These are phyloP conservation scores for Pandion haliaetus DNA, from an alignment of 2,113 vertebrate species.

Conservation along the genomic window DNA sequence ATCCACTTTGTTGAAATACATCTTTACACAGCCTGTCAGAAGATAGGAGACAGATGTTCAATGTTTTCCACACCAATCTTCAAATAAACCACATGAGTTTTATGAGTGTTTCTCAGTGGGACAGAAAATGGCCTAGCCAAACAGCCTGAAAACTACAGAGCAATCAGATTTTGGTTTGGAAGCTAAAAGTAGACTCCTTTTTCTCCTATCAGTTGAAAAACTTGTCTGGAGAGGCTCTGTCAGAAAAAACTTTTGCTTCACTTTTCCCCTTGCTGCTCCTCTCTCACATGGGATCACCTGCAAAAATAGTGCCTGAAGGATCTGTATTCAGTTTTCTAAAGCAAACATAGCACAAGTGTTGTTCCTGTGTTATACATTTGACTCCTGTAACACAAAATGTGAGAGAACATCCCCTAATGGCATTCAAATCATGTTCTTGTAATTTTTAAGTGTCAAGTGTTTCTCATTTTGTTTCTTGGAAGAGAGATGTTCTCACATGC, in stretches of 20 bases:
- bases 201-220: slow-evolving; percentile 24
- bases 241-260: slow-evolving; percentile 45
- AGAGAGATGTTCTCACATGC: slow-evolving; percentile 20
- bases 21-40: slow-evolving; percentile 21
- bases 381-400: slow-evolving; percentile 28
- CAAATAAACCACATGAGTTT: slow-evolving; percentile 13
- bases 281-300: slow-evolving; percentile 24
- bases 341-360: slow-evolving; percentile 57
- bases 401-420: slow-evolving; percentile 51
- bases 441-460: slow-evolving; percentile 58
- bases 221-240: slow-evolving; percentile 38
- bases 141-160: slow-evolving; percentile 26
- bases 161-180: not conserved
- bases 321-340: slow-evolving; percentile 63
- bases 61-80: slow-evolving; percentile 21
- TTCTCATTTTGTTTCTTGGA: slow-evolving; percentile 61
- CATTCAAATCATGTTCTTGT: slow-evolving; percentile 64
- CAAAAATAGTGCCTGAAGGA: slow-evolving; percentile 61
- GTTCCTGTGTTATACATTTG: slow-evolving; percentile 44
- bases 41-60: slow-evolving; percentile 13
- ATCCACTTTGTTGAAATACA: not conserved
- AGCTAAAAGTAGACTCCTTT: slow-evolving; percentile 2
- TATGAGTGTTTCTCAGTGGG: slow-evolving; percentile 13
- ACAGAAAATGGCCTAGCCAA: slow-evolving; percentile 30
- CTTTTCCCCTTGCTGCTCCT: not conserved